These are phyloP conservation scores for Cetonia aurata DNA, from an alignment of 2,888 invertebrate species.

Conservation along the genomic window DNA sequence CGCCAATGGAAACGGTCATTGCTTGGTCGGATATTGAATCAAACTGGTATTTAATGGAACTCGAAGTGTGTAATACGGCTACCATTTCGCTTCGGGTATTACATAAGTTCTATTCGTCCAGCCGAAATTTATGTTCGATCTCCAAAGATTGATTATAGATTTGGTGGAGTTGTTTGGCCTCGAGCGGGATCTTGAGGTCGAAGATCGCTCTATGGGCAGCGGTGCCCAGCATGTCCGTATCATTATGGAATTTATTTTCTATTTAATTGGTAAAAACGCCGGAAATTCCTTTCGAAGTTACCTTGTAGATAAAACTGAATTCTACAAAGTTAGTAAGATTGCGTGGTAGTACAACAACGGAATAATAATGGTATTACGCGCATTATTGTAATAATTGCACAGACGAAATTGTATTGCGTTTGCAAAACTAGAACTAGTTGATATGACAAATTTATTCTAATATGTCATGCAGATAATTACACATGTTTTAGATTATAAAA, in stretches of 20 bases:
- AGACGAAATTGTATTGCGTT: too few species aligned
- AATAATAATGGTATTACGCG: too few species aligned
- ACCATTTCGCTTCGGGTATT: slow-evolving; percentile 34
- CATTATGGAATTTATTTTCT: neutral
- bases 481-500: neutral
- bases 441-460: too few species aligned
- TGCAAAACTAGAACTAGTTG: too few species aligned
- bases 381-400: too few species aligned
- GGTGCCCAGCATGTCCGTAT: neutral
- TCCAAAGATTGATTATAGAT: slow-evolving; percentile 41
- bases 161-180: slow-evolving; percentile 18
- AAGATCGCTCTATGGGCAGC: slow-evolving; percentile 14
- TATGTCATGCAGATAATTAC: too few species aligned
- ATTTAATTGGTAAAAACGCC: too few species aligned
- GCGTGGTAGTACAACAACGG: too few species aligned
- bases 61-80: slow-evolving; percentile 32
- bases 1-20: slow-evolving; percentile 11
- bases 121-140: slow-evolving; percentile 44
- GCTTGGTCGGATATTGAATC: slow-evolving; percentile 24
- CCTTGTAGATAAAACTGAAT: too few species aligned
- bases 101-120: slow-evolving; percentile 28
- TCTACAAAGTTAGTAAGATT: too few species aligned
- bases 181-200: slow-evolving; percentile 18
- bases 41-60: slow-evolving; percentile 30
- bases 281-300: too few species aligned